Percentiles rank a stretch among this genome's conserved stretches.
These are phyloP conservation scores for Ophthalmolycus amberensis DNA, from an alignment of 2,113 vertebrate species.

Conservation along the genomic window DNA sequence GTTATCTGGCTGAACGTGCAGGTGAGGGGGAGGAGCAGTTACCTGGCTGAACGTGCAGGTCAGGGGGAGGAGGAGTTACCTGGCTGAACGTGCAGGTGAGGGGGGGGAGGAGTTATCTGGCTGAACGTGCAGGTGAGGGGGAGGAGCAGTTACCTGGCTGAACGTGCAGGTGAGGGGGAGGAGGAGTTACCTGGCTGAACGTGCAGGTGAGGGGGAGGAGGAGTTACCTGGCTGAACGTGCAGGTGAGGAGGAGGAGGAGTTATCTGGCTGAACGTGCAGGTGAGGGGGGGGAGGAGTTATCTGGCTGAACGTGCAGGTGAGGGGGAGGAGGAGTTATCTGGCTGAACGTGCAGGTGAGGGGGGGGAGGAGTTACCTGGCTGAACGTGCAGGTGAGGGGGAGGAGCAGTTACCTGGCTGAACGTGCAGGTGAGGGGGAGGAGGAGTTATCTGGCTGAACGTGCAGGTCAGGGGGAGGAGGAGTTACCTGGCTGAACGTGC, in stretches of 20 bases:
- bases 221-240: slow-evolving; percentile 1
- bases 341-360: not conserved
- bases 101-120: too few relatives aligned
- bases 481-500: not conserved
- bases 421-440: too few relatives aligned
- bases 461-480: not conserved
- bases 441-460: too few relatives aligned
- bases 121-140: slow-evolving; percentile 51
- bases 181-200: too few relatives aligned
- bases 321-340: slow-evolving; percentile 19
- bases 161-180: too few relatives aligned
- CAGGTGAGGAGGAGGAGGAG: slow-evolving; percentile 73
- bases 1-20: too few relatives aligned
- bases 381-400: not conserved
- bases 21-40: not conserved
- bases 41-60: not conserved
- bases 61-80: too few relatives aligned
- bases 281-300: slow-evolving; percentile 59
- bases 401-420: not conserved
- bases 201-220: too few relatives aligned
- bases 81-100: too few relatives aligned
- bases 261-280: slow-evolving; percentile 77
- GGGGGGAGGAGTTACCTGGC: not conserved
- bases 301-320: slow-evolving; percentile 45
- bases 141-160: slow-evolving; percentile 84